phyloP scores from a whole-genome alignment of 2,113 vertebrate species.

The Cricetomys ansorgei region DNA sequence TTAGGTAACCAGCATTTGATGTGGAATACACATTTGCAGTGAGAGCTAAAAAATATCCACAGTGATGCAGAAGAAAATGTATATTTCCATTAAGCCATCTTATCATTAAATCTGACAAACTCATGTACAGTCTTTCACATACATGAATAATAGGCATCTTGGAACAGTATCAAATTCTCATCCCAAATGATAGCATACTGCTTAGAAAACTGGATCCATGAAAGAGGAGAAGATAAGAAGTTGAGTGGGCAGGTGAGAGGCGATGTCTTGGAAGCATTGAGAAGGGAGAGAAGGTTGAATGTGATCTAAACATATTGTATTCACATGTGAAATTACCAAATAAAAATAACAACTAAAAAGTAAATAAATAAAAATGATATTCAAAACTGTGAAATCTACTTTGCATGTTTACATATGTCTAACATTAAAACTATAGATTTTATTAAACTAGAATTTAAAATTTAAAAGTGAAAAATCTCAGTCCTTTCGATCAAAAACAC shows the following conservation, averaged over 20 bases:
- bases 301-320: neutral
- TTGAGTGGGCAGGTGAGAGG: too few species aligned
- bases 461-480: neutral
- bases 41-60: constrained; percentile 51
- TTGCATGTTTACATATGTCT: neutral
- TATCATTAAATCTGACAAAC: constrained; percentile 44
- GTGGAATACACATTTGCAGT: constrained; percentile 55
- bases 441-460: neutral
- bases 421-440: neutral
- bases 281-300: accelerated
- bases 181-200: neutral
- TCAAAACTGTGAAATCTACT: too few species aligned
- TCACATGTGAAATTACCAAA: neutral
- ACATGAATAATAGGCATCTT: constrained; percentile 26
- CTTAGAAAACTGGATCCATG: neutral
- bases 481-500: neutral
- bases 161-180: neutral
- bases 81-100: constrained; percentile 51
- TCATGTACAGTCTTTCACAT: constrained; percentile 24
- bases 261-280: neutral
- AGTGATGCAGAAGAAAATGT: constrained; percentile 56
- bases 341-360: neutral
- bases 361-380: neutral
- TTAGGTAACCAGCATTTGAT: constrained; percentile 30
- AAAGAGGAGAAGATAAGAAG: neutral